Evolutionary conservation across 1,140 invertebrate species (phyloP).

Genomic region (Pissodes strobi): DNA sequence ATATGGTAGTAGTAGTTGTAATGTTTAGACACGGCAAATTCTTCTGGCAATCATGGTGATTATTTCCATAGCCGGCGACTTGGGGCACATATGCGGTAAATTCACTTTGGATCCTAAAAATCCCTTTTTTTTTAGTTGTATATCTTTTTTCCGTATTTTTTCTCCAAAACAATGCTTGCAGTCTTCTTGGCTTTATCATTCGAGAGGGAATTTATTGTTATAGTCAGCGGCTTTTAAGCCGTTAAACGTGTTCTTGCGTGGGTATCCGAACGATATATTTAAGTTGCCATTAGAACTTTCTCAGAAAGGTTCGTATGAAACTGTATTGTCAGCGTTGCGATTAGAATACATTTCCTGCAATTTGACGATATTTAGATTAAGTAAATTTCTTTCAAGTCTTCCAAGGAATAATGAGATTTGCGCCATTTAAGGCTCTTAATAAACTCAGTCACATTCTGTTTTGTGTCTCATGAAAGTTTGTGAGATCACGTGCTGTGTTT

Average conservation of each 20-base stretch:
- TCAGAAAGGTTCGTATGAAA: constrained; percentile 6
- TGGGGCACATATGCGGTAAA: no score
- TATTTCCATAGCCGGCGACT: no score
- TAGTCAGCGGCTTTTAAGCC: constrained; percentile 23
- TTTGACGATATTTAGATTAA: background rate
- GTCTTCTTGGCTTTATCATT: constrained; percentile 2
- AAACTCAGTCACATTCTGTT: background rate
- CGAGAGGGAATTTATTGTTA: constrained; percentile 17
- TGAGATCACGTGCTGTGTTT: background rate
- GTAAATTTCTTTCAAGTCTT: background rate
- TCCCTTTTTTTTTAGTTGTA: no score
- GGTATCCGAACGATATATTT: constrained; percentile 24
- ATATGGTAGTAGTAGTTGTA: no score
- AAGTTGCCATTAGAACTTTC: constrained; percentile 13
- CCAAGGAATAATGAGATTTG: background rate
- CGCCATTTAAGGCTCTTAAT: background rate
- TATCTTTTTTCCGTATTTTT: no score
- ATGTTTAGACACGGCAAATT: no score
- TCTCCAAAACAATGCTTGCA: no score
- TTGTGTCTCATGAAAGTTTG: background rate
- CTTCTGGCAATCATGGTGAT: no score
- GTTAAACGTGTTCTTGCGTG: no score
- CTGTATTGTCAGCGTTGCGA: constrained; percentile 1
- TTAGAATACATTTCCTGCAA: constrained; percentile 13
- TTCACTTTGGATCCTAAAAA: no score